These are phyloP conservation scores for Triplophysa yarkandensis DNA, from an alignment of 2,797 vertebrate genomes.

Conservation along the genomic window DNA sequence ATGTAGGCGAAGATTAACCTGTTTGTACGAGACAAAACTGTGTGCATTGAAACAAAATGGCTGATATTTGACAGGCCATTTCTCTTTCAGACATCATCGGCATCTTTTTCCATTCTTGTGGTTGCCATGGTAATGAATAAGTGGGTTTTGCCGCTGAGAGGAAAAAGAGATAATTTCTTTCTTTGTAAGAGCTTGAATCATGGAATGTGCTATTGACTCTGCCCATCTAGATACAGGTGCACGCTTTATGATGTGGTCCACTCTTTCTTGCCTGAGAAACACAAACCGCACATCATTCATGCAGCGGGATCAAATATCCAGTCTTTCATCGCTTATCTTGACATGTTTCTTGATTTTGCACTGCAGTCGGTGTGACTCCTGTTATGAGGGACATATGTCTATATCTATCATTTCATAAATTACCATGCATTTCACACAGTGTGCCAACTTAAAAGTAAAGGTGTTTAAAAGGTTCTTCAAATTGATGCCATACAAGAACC, in stretches of 20 bases:
- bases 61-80: conserved; percentile 42
- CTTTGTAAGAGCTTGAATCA: conserved; percentile 39
- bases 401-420: too few relatives aligned
- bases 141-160: conserved; percentile 36
- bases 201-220: conserved; percentile 8
- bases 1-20: conserved; percentile 33
- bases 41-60: neutral
- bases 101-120: conserved; percentile 34
- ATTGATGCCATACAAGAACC: too few relatives aligned
- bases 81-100: conserved; percentile 37
- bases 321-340: too few relatives aligned
- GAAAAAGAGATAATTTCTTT: conserved; percentile 47
- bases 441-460: too few relatives aligned
- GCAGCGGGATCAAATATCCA: too few relatives aligned
- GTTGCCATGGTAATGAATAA: conserved; percentile 42
- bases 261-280: neutral
- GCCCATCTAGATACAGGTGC: neutral
- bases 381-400: too few relatives aligned
- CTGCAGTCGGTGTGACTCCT: too few relatives aligned
- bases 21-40: conserved; percentile 11
- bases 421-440: too few relatives aligned
- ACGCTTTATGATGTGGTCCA: neutral
- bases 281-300: too few relatives aligned
- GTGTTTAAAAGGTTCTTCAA: too few relatives aligned
- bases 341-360: too few relatives aligned